These are phyloP conservation scores for Propithecus coquereli DNA, from an alignment of 2,113 vertebrate species.

Conservation along the genomic window DNA sequence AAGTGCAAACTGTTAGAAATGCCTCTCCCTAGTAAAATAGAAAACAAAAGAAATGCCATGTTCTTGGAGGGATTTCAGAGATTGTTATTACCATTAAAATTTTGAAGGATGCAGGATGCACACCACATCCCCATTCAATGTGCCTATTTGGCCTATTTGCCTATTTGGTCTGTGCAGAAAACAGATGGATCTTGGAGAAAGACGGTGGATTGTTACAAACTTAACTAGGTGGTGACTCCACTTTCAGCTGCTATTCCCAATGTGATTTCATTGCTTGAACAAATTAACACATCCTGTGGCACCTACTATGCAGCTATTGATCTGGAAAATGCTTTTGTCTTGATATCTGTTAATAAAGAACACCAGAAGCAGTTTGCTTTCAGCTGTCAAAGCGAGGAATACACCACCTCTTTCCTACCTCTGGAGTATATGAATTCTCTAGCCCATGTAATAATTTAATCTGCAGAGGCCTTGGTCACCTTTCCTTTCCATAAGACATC, in stretches of 20 bases:
- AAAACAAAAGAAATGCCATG: not conserved
- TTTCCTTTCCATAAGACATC: not conserved
- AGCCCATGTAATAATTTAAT: not conserved
- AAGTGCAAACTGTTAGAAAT: not conserved
- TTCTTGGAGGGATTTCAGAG: not conserved
- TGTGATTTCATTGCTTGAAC: not conserved
- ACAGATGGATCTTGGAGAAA: too few relatives aligned
- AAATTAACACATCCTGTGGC: not conserved
- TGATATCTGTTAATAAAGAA: not conserved
- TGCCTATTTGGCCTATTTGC: not conserved
- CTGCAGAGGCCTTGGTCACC: not conserved
- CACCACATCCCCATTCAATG: not conserved
- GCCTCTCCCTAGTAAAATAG: not conserved
- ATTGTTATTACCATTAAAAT: not conserved
- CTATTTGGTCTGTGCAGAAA: too few relatives aligned
- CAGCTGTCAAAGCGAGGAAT: not conserved
- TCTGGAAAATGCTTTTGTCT: not conserved
- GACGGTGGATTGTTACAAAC: not conserved
- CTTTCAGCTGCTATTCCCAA: not conserved
- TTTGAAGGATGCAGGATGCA: not conserved
- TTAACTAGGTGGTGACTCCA: not conserved
- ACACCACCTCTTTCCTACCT: not conserved
- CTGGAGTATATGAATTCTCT: not conserved
- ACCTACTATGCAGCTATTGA: not conserved
- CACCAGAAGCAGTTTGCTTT: not conserved